Conservation (phyloP, 2,113 vertebrate species). For the Propithecus coquereli region DNA sequence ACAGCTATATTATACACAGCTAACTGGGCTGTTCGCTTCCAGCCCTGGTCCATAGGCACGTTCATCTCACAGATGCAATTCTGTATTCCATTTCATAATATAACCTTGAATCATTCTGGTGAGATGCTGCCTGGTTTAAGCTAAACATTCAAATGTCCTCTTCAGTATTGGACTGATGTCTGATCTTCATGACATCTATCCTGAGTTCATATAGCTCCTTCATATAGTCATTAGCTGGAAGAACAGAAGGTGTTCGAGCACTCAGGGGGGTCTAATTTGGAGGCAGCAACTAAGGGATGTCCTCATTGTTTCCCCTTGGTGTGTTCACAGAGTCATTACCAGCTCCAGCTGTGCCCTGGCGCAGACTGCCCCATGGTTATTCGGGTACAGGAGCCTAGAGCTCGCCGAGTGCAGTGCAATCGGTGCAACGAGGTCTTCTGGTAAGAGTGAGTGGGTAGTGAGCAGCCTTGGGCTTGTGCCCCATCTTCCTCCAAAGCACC, state of each 20-base stretch:
- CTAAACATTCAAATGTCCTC: background rate
- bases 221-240: background rate
- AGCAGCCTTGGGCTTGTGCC: background rate
- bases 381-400: slow-evolving; percentile 97
- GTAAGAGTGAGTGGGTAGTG: slow-evolving; percentile 82
- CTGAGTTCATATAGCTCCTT: background rate
- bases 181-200: background rate
- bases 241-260: background rate
- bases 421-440: slow-evolving; percentile 99
- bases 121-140: background rate
- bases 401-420: slow-evolving; percentile 97
- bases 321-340: slow-evolving; percentile 94
- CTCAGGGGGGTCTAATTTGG: background rate
- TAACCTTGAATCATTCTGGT: background rate
- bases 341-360: slow-evolving; percentile 98
- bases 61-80: background rate
- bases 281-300: background rate
- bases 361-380: slow-evolving; percentile 99
- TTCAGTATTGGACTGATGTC: background rate
- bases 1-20: background rate
- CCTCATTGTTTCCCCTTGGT: slow-evolving; percentile 52
- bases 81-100: background rate
- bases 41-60: background rate
- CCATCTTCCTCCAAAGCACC: background rate
- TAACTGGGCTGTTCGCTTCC: background rate